These are phyloP conservation scores for Rhamphomyia laevipes DNA, from an alignment of 2,888 invertebrate genomes.

Conservation along the genomic window DNA sequence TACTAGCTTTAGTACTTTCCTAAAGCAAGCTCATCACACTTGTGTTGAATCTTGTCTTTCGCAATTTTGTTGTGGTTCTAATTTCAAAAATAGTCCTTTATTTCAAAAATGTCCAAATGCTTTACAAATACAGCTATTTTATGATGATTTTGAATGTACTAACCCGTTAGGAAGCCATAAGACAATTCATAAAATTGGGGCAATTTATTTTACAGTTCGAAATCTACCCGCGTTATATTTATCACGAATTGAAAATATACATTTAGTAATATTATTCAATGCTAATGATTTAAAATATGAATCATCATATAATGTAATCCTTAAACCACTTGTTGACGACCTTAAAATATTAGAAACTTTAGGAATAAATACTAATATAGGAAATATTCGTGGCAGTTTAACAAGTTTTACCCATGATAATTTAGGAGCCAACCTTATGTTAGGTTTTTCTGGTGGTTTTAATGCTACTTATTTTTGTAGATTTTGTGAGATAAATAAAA, in stretches of 20 bases:
- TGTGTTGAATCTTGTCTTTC: neutral
- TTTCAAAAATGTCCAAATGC: slow-evolving; percentile 2
- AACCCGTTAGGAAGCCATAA: slow-evolving; percentile 12
- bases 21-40: neutral
- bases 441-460: slow-evolving; percentile 8
- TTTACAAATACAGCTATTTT: slow-evolving; percentile 7
- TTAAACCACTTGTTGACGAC: slow-evolving; percentile 7
- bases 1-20: neutral
- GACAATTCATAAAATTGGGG: slow-evolving; percentile 13
- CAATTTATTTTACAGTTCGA: slow-evolving; percentile 10
- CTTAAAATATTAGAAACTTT: slow-evolving; percentile 7
- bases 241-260: slow-evolving; percentile 8
- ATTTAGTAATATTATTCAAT: slow-evolving; percentile 10
- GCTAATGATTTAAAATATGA: slow-evolving; percentile 7
- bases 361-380: neutral
- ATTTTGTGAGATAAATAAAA: slow-evolving; percentile 8
- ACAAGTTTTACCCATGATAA: slow-evolving; percentile 10
- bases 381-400: slow-evolving; percentile 5
- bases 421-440: slow-evolving; percentile 8
- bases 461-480: slow-evolving; percentile 8
- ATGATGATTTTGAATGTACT: slow-evolving; percentile 13
- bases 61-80: neutral
- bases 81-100: slow-evolving; percentile 1
- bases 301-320: slow-evolving; percentile 4
- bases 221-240: slow-evolving; percentile 8